Conservation (phyloP, 2,797 vertebrate species). For the Clarias platycephalus region DNA sequence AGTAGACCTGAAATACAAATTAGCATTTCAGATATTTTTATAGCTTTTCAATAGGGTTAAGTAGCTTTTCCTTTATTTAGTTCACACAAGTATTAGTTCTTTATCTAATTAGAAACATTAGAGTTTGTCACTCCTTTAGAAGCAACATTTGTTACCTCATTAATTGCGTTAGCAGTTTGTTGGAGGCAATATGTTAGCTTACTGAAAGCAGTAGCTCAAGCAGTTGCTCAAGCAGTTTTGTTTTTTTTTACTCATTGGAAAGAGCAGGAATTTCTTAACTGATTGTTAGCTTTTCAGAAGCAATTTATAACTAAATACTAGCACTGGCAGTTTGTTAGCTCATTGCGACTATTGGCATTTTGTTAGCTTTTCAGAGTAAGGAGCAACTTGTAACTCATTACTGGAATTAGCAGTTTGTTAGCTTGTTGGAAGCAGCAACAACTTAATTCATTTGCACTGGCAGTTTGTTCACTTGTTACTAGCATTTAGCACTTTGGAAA, state of each 20-base stretch:
- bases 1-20: no score
- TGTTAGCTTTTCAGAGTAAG: no score
- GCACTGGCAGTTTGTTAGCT: no score
- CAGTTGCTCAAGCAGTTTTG: rapidly evolving
- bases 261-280: neutral
- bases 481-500: no score
- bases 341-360: no score
- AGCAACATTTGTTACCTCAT: no score
- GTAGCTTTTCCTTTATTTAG: neutral
- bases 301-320: no score
- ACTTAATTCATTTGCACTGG: no score
- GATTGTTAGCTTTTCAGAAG: no score
- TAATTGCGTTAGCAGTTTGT: no score
- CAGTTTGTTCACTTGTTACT: no score
- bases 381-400: neutral
- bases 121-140: neutral
- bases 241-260: neutral
- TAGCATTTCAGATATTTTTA: no score
- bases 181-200: neutral
- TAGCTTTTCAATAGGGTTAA: neutral
- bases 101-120: neutral
- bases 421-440: neutral
- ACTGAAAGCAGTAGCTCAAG: neutral
- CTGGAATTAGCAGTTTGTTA: neutral
- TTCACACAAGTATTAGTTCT: neutral